A percentile compares a stretch with the other conserved stretches of the same genome.
phyloP scores from a whole-genome alignment of 2,113 vertebrate genomes.

The Hiodon tergisus region DNA sequence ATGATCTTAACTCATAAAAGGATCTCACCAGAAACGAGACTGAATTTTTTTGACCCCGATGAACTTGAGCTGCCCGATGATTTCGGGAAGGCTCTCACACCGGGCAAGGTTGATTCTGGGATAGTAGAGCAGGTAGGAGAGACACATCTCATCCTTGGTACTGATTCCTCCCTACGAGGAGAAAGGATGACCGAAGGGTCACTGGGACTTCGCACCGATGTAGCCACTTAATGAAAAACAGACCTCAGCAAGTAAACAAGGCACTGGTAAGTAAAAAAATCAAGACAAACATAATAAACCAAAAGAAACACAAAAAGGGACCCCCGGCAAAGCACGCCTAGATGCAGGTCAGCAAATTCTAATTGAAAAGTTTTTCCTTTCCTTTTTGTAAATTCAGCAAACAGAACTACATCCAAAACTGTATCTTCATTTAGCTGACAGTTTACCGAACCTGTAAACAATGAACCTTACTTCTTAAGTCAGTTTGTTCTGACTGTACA shows the following conservation, averaged over 20 bases:
- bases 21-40: slow-evolving; percentile 67
- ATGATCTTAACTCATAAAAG: not conserved
- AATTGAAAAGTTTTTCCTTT: not conserved
- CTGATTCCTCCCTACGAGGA: slow-evolving; percentile 75
- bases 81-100: slow-evolving; percentile 82
- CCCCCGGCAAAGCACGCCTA: not conserved
- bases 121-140: slow-evolving; percentile 80
- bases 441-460: too few species aligned
- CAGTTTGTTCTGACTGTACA: too few species aligned
- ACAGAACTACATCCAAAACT: not conserved
- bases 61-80: slow-evolving; percentile 77
- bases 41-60: slow-evolving; percentile 83
- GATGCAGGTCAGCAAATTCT: not conserved
- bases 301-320: too few species aligned
- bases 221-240: not conserved
- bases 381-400: not conserved
- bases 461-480: too few species aligned
- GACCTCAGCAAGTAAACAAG: not conserved
- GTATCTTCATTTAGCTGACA: too few species aligned
- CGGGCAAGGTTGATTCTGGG: slow-evolving; percentile 78
- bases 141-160: slow-evolving; percentile 82
- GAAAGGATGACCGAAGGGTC: not conserved
- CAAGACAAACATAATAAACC: not conserved
- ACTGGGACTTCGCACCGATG: not conserved
- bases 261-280: not conserved